These are phyloP conservation scores for Pseudorhombus dupliciocellatus DNA, from an alignment of 2,113 vertebrate genomes.

Conservation along the genomic window DNA sequence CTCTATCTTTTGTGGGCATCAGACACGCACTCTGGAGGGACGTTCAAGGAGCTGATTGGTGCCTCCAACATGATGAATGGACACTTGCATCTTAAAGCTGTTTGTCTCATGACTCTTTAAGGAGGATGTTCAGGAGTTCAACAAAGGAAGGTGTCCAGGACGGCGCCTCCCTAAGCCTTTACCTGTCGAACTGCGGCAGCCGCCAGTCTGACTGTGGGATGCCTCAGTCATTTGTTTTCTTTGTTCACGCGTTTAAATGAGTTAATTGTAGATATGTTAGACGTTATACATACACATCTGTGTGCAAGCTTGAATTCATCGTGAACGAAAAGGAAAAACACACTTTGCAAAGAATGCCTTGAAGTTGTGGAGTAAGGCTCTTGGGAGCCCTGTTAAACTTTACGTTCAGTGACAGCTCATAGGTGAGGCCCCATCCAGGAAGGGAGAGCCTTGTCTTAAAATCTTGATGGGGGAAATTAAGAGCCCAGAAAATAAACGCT, in stretches of 20 bases:
- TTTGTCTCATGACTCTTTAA: conserved; percentile 51
- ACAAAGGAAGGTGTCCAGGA: conserved; percentile 56
- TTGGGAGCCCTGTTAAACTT: conserved; percentile 51
- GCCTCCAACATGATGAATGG: conserved; percentile 59
- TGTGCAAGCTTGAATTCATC: conserved; percentile 65
- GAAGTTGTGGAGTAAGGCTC: conserved; percentile 39
- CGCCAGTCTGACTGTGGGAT: conserved; percentile 59
- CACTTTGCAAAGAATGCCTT: conserved; percentile 68
- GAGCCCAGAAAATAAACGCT: conserved; percentile 47
- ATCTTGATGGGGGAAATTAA: neutral
- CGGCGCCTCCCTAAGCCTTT: conserved; percentile 73
- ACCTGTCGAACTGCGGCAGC: conserved; percentile 54
- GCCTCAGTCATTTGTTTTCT: conserved; percentile 65
- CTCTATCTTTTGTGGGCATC: conserved; percentile 46
- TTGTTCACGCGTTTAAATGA: conserved; percentile 59
- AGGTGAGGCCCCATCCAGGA: conserved; percentile 50
- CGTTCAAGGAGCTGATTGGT: conserved; percentile 49
- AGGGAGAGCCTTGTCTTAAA: conserved; percentile 73
- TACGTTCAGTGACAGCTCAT: conserved; percentile 39
- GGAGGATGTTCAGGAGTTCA: conserved; percentile 53
- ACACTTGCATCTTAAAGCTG: conserved; percentile 55
- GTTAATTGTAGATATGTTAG: conserved; percentile 70
- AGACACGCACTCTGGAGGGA: conserved; percentile 45
- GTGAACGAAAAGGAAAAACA: conserved; percentile 50
- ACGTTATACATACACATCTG: conserved; percentile 59